Base-by-base conservation (phyloP, 1,140 invertebrate species). In the Drosophila orosa region DNA sequence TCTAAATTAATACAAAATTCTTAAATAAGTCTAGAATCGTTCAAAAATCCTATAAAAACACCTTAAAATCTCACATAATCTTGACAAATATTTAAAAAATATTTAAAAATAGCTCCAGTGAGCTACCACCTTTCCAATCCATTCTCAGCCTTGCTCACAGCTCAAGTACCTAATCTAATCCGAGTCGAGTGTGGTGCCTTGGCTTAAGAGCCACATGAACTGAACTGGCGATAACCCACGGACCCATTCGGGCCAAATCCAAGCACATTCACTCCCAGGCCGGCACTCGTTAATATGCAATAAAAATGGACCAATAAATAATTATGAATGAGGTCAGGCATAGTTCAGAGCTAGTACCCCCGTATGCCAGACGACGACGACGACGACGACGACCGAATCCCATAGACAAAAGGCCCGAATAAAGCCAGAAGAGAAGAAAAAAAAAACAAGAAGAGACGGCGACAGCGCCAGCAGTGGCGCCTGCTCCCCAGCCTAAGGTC, bases 271-370 rank as follows among this genome's bases (percentile, higher is more conserved):
- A 84, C 80, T 76, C 47, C 39, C 72, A 75, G 45, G 47, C 73
- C 24, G 50, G 60, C 79, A 77, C 75, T 90, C 85, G 85, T 89
- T 89, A 89, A 90, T 90, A 89, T 89, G 85, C 84, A 89, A 89
- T 89, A 90, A 84, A 85, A 90, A 80, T 84, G 77, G 77, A 84
- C 85, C 85, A 89, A 89, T 89, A 89, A 89, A 89, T 89, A 89
- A 89, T 89, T 89, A 89, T 89, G 84, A 89, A 89, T 89, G 84
- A 89, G 84, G 84, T 89, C 84, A 89, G 84, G 77, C 84, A 89
- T 78, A 89, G 84, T 89, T 89, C 84, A 89, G 61, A 60, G 75
- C 75, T 82, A 81, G 82, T 76, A 89, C 50, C 72, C 58, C 52
- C 48, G 63, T 56, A 44, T 39, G 31, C 63, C 59, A 66, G 60